A percentile compares a stretch with the other conserved stretches of the same genome.
These are phyloP conservation scores for Cirrhinus mrigala DNA, from an alignment of 2,797 vertebrate species.

Conservation along the genomic window DNA sequence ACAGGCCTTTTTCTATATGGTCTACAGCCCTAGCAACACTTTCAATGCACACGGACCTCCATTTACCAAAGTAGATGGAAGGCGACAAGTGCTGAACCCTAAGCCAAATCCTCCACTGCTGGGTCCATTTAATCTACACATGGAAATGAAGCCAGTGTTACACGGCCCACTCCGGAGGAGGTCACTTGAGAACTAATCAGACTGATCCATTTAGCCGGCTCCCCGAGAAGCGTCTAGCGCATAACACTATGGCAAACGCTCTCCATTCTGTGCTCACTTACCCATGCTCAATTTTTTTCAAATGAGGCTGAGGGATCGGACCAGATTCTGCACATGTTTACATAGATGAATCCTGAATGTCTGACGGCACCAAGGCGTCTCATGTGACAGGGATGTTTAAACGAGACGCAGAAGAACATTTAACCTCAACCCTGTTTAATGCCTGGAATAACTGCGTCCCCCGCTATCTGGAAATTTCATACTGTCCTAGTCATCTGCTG, in stretches of 20 bases:
- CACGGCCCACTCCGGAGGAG: slow-evolving; percentile 63
- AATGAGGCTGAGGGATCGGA: slow-evolving; percentile 55
- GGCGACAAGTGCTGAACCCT: slow-evolving; percentile 73
- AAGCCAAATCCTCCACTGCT: slow-evolving; percentile 68
- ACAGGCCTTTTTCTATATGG: slow-evolving; percentile 11
- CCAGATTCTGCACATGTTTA: slow-evolving; percentile 60
- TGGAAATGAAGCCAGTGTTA: slow-evolving; percentile 73
- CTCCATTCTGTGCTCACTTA: slow-evolving; percentile 53
- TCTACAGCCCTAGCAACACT: background rate
- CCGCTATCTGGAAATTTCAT: slow-evolving; percentile 44
- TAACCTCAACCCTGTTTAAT: slow-evolving; percentile 54
- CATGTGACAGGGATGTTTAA: slow-evolving; percentile 54
- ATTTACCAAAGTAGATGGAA: slow-evolving; percentile 73
- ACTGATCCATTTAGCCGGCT: slow-evolving; percentile 69
- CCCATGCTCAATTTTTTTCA: slow-evolving; percentile 65
- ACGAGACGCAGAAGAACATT: slow-evolving; percentile 40
- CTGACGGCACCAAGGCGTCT: slow-evolving; percentile 61
- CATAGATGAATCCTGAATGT: slow-evolving; percentile 66
- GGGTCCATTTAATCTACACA: slow-evolving; percentile 77
- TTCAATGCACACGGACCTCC: slow-evolving; percentile 38
- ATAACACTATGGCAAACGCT: slow-evolving; percentile 48
- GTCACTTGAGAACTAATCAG: slow-evolving; percentile 74
- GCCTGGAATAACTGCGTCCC: slow-evolving; percentile 23
- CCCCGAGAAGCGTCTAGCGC: slow-evolving; percentile 62
- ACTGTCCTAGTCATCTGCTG: slow-evolving; percentile 47